Percentiles rank a stretch among this genome's conserved stretches.
These are phyloP conservation scores for Periophthalmus modestus DNA, from an alignment of 2,113 vertebrate species.

Conservation along the genomic window DNA sequence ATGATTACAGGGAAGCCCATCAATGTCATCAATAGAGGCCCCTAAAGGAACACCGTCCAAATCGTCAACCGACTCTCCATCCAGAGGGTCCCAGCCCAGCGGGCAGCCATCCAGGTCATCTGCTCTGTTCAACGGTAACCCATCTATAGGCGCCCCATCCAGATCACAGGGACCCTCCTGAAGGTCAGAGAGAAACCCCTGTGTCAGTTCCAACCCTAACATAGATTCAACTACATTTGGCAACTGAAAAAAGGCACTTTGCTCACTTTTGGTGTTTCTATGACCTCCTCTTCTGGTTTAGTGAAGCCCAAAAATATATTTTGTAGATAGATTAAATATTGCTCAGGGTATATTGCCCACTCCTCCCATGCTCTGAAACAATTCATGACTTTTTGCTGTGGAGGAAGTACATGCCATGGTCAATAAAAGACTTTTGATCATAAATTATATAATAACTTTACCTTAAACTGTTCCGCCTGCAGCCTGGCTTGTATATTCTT, in stretches of 20 bases:
- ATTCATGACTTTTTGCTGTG: constrained; percentile 79
- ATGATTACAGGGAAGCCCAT: constrained; percentile 80
- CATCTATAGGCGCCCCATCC: constrained; percentile 64
- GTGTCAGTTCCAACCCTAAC: not conserved
- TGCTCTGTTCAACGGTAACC: constrained; percentile 54
- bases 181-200: not conserved
- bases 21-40: constrained; percentile 74
- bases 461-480: constrained; percentile 84
- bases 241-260: not conserved
- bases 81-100: constrained; percentile 77
- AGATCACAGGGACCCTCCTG: constrained; percentile 59
- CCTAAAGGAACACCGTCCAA: constrained; percentile 79
- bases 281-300: constrained; percentile 71
- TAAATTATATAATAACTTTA: constrained; percentile 23
- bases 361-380: constrained; percentile 84
- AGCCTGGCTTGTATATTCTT: constrained; percentile 81
- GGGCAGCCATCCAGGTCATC: constrained; percentile 81
- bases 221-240: not conserved
- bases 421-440: not conserved
- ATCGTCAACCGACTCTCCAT: constrained; percentile 78
- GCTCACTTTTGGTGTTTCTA: constrained; percentile 64
- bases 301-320: constrained; percentile 81
- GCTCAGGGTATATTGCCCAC: constrained; percentile 82
- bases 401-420: constrained; percentile 4
- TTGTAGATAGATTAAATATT: constrained; percentile 81